Base-by-base conservation (phyloP, 2,113 vertebrate species). In the Paramisgurnus dabryanus region DNA sequence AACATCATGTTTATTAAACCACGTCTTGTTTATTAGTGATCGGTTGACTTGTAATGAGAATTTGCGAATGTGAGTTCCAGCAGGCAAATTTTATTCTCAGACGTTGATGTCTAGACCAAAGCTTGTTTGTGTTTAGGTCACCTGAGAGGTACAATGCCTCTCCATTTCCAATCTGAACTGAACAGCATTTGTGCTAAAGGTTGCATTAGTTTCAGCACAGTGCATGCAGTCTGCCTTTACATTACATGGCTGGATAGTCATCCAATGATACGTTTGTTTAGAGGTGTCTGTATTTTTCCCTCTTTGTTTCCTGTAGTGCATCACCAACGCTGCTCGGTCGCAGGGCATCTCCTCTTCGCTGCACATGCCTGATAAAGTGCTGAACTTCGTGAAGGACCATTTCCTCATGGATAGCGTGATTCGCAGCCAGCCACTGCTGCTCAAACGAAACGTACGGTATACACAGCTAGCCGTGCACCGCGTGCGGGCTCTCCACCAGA, bases 311-410 rank as follows among this genome's bases (percentile, higher is more conserved):
- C 45, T 80, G 0, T 89, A 99, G 97, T 98, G 97, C 82, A 95
- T 98, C 89, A 96, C 93, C 53, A 94, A 94, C 49, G 88, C 87
- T 4, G 92, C 92, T 2, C 94, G 95, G 53, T 89, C 92, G 55
- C 89, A 93, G 86, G 94, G 89, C 88, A 96, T 99, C 88, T 89
- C 86, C 71, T 97, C 96, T 0, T 98, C 97, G 0, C 92, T 98
- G 67, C 95, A 97, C 87, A 96, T 98, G 93, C 97, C 97, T 0
- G 97, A 99, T 89, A 95, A 96, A 8, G 97, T 98, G 86, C 91
- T 98, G 76, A 97, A 98, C 90, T 99, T 98, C 57, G 92, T 98
- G 85, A 99, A 99, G 89, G 96, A 99, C 88, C 97, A 98, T 87
- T 99, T 99, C 89, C 90, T 99, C 84, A 99, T 98, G 97, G 95